Conservation (phyloP, 2,797 vertebrate genomes). For the Dicrostonyx torquatus region DNA sequence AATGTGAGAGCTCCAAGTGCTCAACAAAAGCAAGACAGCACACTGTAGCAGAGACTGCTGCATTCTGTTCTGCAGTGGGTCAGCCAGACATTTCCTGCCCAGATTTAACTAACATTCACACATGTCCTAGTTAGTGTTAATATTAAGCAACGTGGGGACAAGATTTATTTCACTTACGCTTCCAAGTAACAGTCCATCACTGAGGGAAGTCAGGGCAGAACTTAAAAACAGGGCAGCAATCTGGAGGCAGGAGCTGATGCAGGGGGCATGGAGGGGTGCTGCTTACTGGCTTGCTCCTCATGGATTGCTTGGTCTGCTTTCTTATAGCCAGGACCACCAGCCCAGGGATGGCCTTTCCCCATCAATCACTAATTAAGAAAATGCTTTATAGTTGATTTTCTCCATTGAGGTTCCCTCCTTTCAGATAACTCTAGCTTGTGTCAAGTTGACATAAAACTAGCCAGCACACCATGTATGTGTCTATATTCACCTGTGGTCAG, state of each 20-base stretch:
- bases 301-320: not conserved
- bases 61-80: not conserved
- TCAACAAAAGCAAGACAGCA: slow-evolving; percentile 49
- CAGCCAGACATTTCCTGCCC: slow-evolving; percentile 52
- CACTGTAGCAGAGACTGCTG: not conserved
- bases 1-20: slow-evolving; percentile 47
- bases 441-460: not conserved
- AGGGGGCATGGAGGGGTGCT: not conserved
- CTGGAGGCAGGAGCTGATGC: not conserved
- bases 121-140: not conserved
- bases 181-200: not conserved
- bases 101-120: slow-evolving; percentile 17
- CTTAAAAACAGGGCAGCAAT: not conserved
- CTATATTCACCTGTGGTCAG: not conserved
- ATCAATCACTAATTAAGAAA: not conserved
- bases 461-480: not conserved
- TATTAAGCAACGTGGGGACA: not conserved
- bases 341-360: not conserved
- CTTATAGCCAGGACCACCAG: not conserved
- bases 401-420: not conserved
- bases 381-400: not conserved
- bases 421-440: not conserved
- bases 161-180: not conserved
- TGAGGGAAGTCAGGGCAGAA: not conserved
- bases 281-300: not conserved